These are phyloP conservation scores for Halcyon senegalensis DNA, from an alignment of 2,113 vertebrate species.

Conservation along the genomic window DNA sequence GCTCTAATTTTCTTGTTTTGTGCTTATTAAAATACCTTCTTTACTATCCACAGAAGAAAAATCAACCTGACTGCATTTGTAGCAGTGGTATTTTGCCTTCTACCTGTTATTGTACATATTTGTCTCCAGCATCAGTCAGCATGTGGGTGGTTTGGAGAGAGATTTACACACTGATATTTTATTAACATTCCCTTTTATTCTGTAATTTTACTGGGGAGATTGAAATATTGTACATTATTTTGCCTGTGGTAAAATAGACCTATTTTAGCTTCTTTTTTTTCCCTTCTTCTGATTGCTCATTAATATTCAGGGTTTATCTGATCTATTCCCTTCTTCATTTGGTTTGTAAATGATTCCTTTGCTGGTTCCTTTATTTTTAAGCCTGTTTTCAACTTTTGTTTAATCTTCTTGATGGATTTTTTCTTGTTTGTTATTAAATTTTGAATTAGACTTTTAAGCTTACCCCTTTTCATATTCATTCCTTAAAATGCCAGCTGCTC, in stretches of 20 bases:
- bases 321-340: slow-evolving; percentile 57
- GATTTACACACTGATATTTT: slow-evolving; percentile 30
- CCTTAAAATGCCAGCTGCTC: not conserved
- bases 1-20: slow-evolving; percentile 12
- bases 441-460: not conserved
- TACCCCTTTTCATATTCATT: not conserved
- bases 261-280: not conserved
- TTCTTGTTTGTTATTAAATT: slow-evolving; percentile 14
- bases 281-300: slow-evolving; percentile 24
- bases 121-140: slow-evolving; percentile 7
- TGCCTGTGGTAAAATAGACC: slow-evolving; percentile 57
- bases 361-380: slow-evolving; percentile 40
- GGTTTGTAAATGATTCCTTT: slow-evolving; percentile 67
- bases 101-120: slow-evolving; percentile 17
- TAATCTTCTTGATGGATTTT: slow-evolving; percentile 40
- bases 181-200: slow-evolving; percentile 38
- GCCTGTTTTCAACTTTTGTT: slow-evolving; percentile 55
- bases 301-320: slow-evolving; percentile 67
- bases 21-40: not conserved
- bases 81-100: slow-evolving; percentile 5
- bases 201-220: slow-evolving; percentile 28
- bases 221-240: slow-evolving; percentile 38
- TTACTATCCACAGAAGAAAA: not conserved
- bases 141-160: slow-evolving; percentile 53
- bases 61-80: not conserved